These are phyloP conservation scores for Dromas ardeola DNA, from an alignment of 2,113 vertebrate species.

Conservation along the genomic window DNA sequence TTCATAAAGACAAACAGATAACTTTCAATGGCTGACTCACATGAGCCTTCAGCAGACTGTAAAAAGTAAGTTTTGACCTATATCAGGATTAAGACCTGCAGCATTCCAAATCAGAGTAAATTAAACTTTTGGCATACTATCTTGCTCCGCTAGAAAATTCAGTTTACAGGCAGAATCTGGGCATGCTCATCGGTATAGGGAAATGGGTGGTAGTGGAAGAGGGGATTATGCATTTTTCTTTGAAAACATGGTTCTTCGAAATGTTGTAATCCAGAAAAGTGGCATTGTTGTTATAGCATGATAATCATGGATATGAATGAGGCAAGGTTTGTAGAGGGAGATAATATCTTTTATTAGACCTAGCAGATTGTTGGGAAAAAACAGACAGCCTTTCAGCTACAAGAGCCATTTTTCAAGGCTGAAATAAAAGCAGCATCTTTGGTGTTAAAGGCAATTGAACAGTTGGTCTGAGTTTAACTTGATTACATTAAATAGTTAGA, in stretches of 20 bases:
- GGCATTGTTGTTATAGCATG: background rate
- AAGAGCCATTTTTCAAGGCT: background rate
- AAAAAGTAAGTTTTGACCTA: constrained; percentile 27
- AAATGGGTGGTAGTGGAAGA: background rate
- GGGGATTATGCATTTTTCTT: background rate
- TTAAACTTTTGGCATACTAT: constrained; percentile 1
- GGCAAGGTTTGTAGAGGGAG: background rate
- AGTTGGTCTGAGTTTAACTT: background rate
- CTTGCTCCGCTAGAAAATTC: background rate
- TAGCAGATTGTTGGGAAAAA: background rate
- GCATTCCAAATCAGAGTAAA: constrained; percentile 34
- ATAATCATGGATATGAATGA: background rate
- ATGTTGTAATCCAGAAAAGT: background rate
- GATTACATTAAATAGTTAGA: constrained; percentile 1
- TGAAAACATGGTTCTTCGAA: background rate
- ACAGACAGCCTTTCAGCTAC: background rate
- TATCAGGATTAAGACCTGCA: constrained; percentile 20
- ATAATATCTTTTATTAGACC: background rate
- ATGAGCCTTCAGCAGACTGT: constrained; percentile 1
- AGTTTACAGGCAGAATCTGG: background rate
- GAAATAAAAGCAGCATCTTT: background rate
- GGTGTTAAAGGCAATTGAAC: background rate
- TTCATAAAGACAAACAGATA: constrained; percentile 6
- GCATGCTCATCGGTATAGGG: background rate
- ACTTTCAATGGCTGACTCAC: constrained; percentile 3